phyloP scores from a whole-genome alignment of 2,888 invertebrate species.

The Amiota communis region DNA sequence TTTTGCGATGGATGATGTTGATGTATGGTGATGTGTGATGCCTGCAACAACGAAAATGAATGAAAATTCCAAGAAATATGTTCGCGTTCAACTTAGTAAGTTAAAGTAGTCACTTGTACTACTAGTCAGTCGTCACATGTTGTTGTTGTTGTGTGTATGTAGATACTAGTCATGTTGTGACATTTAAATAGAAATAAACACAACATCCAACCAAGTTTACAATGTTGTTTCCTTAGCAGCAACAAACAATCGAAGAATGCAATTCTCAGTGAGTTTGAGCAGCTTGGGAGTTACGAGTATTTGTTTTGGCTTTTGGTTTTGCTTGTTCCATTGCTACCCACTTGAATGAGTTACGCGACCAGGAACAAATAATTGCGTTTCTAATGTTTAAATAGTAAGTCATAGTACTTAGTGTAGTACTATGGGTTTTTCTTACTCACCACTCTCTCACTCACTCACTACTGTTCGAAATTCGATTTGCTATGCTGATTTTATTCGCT shows the following conservation, averaged over 20 bases:
- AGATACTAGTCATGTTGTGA: conserved; percentile 41
- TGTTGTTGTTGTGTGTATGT: conserved; percentile 30
- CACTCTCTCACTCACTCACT: conserved; percentile 43
- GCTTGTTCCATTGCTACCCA: conserved; percentile 3
- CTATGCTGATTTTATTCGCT: conserved; percentile 54
- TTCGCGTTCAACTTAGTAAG: conserved; percentile 37
- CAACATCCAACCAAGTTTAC: conserved; percentile 28
- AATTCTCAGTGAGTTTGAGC: not conserved
- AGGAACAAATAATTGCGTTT: not conserved
- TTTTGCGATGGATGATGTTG: not conserved
- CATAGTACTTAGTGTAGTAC: too few species aligned
- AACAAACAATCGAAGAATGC: not conserved
- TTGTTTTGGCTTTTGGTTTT: not conserved
- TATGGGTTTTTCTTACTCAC: conserved; percentile 5
- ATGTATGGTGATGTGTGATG: too few species aligned
- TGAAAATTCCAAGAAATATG: conserved; percentile 60
- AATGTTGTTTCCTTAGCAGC: conserved; percentile 45
- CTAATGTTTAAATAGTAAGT: conserved; percentile 15
- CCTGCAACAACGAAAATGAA: too few species aligned
- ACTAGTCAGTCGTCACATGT: conserved; percentile 38
- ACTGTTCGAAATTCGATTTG: conserved; percentile 67
- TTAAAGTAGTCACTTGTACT: conserved; percentile 44
- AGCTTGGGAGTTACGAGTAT: not conserved
- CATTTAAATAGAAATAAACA: conserved; percentile 51
- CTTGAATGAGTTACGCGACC: not conserved